Base-by-base conservation (phyloP, 2,113 vertebrate genomes). In the Semicossyphus pulcher region DNA sequence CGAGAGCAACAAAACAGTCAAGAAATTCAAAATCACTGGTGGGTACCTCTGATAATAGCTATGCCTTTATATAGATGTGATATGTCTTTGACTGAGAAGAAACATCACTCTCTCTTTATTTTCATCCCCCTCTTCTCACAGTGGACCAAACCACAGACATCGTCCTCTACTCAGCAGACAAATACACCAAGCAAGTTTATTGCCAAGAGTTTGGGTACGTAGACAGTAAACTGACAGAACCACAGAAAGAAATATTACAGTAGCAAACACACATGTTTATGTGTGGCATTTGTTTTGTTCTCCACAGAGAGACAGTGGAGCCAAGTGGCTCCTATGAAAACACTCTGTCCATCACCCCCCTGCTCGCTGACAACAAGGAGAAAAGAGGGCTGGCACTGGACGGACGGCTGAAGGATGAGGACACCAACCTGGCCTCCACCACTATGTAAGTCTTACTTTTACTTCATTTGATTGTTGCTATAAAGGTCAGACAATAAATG, bases 341-440 rank as follows among this genome's bases (percentile, higher is more conserved):
- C 63, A 91, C 88, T 0, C 91, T 96, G 70, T 7, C 7, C 0
- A 79, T 98, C 76, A 95, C 81, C 2, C 96, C 96, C 3, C 0
- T 56, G 12, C 88, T 98, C 75, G 0, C 80, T 0, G 70, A 88
- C 3, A 97, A 96, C 90, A 95, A 93, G 4, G 93, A 97, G 86
- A 97, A 96, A 79, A 88, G 93, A 20, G 95, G 95, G 15, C 90
- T 99, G 41, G 91, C 97, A 1, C 88, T 98, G 25, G 96, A 97
- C 0, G 97, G 97, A 42, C 95, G 95, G 58, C 94, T 98, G 59
- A 98, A 96, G 86, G 95, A 98, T 0, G 94, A 96, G 89, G 96
- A 97, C 89, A 97, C 96, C n/a, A 98, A 98, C 90, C 86, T 98
- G 90, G 96, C 96, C 57, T 97, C 96, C 58, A 95, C 93, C 86